Conservation (phyloP, 2,113 vertebrate genomes). For the Tragelaphus scriptus region DNA sequence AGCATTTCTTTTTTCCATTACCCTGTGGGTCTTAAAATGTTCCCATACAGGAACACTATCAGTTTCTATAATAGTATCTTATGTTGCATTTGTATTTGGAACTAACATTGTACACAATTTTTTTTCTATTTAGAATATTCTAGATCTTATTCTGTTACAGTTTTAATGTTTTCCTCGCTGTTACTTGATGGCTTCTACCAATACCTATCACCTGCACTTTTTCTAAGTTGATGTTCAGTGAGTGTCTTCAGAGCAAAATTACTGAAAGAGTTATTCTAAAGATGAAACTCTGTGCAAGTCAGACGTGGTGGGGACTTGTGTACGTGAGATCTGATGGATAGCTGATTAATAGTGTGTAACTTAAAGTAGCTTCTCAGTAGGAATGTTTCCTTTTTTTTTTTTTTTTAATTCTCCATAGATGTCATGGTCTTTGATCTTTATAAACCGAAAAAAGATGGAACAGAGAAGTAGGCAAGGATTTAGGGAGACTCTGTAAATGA, state of each 20-base stretch:
- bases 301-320: not conserved
- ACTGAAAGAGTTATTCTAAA: slow-evolving; percentile 7
- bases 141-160: not conserved
- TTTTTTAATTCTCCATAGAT: not conserved
- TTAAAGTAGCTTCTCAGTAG: not conserved
- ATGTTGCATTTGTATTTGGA: not conserved
- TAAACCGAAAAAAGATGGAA: not conserved
- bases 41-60: not conserved
- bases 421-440: not conserved
- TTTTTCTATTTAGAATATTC: not conserved
- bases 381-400: not conserved
- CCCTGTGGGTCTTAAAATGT: not conserved
- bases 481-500: not conserved
- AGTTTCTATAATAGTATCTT: not conserved
- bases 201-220: not conserved
- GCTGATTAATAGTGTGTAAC: not conserved
- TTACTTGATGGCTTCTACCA: not conserved
- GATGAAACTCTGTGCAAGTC: not conserved
- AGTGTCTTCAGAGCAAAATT: slow-evolving; percentile 11
- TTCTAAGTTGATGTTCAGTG: not conserved
- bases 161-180: not conserved
- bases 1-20: not conserved
- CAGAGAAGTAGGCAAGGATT: not conserved
- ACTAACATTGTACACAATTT: not conserved
- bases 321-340: not conserved